Base-by-base conservation (phyloP, 2,113 vertebrate species). In the Chaetodon auriga region DNA sequence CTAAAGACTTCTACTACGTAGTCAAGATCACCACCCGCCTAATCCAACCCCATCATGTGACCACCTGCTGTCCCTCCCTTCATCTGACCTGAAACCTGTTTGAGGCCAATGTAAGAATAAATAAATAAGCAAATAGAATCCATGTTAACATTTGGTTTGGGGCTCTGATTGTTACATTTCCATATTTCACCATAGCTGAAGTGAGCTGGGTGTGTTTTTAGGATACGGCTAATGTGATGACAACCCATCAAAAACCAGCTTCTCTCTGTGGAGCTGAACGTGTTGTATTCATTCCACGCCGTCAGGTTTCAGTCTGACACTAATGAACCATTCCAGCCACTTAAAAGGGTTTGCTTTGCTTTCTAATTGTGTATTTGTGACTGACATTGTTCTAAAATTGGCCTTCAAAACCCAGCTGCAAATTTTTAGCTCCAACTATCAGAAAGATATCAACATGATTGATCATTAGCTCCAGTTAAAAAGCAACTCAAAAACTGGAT, bases 401-500 rank as follows among this genome's bases (percentile, higher is more conserved):
- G 5, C 25, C 21, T 49, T 21, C 18, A 49, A 58, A 48, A 63
- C 63, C n/a, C 19, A 36, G 23, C 2, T 45, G 11, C 13, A 58
- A 78, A 2, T 5, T 55, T 25, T 54, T 45, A 68, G 35, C 23
- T n/a, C 18, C 2, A 21, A 68, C 30, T 14, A 71, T 6, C 36
- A 35, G 1, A 46, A 71, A 49, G 16, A 74, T 19, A 73, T 19
- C 16, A 76, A 18, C 14, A 58, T 7, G 0, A 57, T 5, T 36
- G 8, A 53, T 30, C 21, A 54, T 58, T 7, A 51, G 46, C 19
- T 51, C 35, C 38, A 73, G 38, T 76, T 81, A 76, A 80, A 83
- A 89, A 35, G n/a, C 38, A 85, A 77, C 53, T 82, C 57, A 79
- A 69, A 68, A 64, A 35, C 7, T 65, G 48, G 79, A 83, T 55